Evolutionary conservation across 2,797 vertebrate genomes (phyloP).

Genomic region (Enteromius afrohamiltoni): DNA sequence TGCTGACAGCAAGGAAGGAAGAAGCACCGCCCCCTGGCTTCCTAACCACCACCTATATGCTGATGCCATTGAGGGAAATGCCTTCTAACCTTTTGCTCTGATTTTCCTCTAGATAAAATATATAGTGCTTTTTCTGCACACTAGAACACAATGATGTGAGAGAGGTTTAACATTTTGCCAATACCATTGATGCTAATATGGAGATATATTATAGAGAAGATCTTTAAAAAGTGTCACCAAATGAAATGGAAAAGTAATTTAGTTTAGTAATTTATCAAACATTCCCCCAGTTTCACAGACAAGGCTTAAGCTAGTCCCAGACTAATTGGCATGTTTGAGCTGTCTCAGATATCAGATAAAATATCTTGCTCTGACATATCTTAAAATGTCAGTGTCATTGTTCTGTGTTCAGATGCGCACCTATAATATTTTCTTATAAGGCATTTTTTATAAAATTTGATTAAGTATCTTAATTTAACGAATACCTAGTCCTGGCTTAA

Average conservation of each 20-base stretch:
- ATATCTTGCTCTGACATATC: too few species aligned
- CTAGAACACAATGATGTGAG: not conserved
- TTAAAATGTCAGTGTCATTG: too few species aligned
- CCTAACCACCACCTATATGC: slow-evolving; percentile 58
- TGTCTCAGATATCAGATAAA: too few species aligned
- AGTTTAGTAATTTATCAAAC: not conserved
- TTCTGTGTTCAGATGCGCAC: too few species aligned
- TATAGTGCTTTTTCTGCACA: not conserved
- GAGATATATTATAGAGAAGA: not conserved
- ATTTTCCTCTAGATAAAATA: not conserved
- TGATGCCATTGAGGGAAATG: slow-evolving; percentile 70
- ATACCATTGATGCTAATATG: slow-evolving; percentile 1
- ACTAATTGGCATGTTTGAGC: too few species aligned
- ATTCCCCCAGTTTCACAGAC: not conserved
- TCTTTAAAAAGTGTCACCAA: not conserved
- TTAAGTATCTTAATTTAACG: too few species aligned
- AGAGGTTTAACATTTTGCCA: not conserved
- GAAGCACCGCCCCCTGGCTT: slow-evolving; percentile 67
- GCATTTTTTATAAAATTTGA: too few species aligned
- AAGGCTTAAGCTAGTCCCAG: too few species aligned
- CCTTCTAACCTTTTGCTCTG: slow-evolving; percentile 49
- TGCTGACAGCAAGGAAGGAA: slow-evolving; percentile 76
- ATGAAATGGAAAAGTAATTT: not conserved
- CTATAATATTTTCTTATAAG: too few species aligned
- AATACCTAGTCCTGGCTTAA: too few species aligned